Percentiles rank a stretch among this genome's conserved stretches.
Conservation (phyloP, 2,888 invertebrate species). For the Bombyx huttoni region DNA sequence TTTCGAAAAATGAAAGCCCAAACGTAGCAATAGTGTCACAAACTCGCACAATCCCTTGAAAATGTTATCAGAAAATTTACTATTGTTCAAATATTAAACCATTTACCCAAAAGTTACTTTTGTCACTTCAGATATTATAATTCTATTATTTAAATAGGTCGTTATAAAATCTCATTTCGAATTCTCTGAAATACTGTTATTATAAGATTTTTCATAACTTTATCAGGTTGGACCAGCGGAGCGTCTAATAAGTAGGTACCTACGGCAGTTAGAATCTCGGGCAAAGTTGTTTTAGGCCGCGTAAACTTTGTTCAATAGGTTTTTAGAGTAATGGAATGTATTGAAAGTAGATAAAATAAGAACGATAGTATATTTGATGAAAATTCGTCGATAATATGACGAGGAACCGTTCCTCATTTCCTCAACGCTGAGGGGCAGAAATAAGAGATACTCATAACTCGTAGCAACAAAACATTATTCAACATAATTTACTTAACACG, state of each 20-base stretch:
- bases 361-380: not conserved
- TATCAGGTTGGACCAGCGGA: not conserved
- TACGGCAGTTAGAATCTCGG: not conserved
- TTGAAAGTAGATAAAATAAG: not conserved
- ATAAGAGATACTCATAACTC: slow-evolving; percentile 34
- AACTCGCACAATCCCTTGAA: not conserved
- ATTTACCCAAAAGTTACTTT: not conserved
- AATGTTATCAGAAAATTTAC: not conserved
- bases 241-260: not conserved
- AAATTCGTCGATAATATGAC: slow-evolving; percentile 8
- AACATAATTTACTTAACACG: too few relatives aligned
- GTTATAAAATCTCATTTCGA: not conserved
- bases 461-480: not conserved
- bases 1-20: not conserved
- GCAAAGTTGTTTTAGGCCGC: not conserved
- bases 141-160: not conserved
- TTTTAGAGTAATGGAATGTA: not conserved
- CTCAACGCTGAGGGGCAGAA: slow-evolving; percentile 24
- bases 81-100: not conserved
- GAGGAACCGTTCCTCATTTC: slow-evolving; percentile 23
- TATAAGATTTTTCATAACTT: not conserved
- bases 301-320: not conserved
- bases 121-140: not conserved
- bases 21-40: not conserved
- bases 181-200: not conserved